A percentile compares a stretch with the other conserved stretches of the same genome.
These are phyloP conservation scores for Erythrocercus mccallii DNA, from an alignment of 2,113 vertebrate genomes.

Conservation along the genomic window DNA sequence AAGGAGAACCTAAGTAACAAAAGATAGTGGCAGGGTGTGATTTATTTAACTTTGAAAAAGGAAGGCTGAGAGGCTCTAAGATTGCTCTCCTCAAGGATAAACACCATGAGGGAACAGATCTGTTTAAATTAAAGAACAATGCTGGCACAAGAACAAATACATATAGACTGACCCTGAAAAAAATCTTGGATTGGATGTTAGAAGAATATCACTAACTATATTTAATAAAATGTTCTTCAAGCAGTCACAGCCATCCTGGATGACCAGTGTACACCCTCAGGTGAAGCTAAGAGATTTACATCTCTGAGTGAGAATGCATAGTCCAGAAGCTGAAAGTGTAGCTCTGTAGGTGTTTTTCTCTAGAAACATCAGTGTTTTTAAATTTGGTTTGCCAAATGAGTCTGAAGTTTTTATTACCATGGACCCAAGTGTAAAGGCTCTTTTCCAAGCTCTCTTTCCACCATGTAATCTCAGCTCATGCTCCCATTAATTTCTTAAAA, in stretches of 20 bases:
- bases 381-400: neutral
- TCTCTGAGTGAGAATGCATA: neutral
- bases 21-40: neutral
- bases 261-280: neutral
- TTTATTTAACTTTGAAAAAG: slow-evolving; percentile 13
- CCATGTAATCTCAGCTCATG: neutral
- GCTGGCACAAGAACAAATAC: slow-evolving; percentile 25
- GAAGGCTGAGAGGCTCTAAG: slow-evolving; percentile 3
- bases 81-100: slow-evolving; percentile 3
- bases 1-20: neutral
- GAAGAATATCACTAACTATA: neutral
- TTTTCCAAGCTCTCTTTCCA: neutral
- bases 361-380: neutral
- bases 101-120: neutral
- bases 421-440: neutral
- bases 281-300: neutral
- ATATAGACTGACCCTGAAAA: neutral
- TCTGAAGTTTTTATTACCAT: neutral
- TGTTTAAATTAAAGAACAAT: slow-evolving; percentile 52
- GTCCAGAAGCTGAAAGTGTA: neutral
- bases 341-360: neutral
- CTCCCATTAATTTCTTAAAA: neutral
- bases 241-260: neutral
- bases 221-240: neutral
- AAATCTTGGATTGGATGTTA: neutral